These are phyloP conservation scores for Idaea dimidiata DNA, from an alignment of 2,888 invertebrate genomes.

Conservation along the genomic window DNA sequence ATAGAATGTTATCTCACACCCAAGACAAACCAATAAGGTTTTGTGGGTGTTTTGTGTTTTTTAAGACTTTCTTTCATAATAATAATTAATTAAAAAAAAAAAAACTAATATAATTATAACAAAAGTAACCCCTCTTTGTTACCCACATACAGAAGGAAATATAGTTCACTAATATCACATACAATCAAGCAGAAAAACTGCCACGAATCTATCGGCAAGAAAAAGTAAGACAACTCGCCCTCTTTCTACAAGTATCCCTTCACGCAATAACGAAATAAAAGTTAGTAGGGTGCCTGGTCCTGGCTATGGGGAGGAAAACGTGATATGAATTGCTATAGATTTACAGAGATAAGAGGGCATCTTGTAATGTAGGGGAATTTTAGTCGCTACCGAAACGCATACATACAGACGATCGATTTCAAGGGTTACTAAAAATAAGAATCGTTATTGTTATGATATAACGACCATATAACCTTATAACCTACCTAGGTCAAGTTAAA, in stretches of 20 bases:
- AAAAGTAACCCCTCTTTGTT: background rate
- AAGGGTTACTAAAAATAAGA: background rate
- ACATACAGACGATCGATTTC: too few species aligned
- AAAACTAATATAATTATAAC: background rate
- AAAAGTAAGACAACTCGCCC: slow-evolving; percentile 32
- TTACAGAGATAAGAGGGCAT: slow-evolving; percentile 14
- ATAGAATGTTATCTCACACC: too few species aligned
- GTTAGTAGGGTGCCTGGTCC: slow-evolving; percentile 72
- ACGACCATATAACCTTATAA: too few species aligned
- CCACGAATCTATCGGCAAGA: slow-evolving; percentile 21
- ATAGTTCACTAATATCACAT: background rate
- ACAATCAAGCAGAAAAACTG: background rate
- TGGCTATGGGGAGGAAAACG: slow-evolving; percentile 44
- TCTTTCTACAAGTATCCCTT: slow-evolving; percentile 51
- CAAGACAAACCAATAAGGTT: too few species aligned
- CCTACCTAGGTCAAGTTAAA: too few species aligned
- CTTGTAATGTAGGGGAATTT: slow-evolving; percentile 16
- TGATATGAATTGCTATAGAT: slow-evolving; percentile 34
- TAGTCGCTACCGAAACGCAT: background rate
- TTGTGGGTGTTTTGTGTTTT: too few species aligned
- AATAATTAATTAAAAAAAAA: too few species aligned
- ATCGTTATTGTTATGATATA: too few species aligned
- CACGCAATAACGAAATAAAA: slow-evolving; percentile 69
- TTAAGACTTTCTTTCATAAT: too few species aligned
- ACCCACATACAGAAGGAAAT: background rate